Percentiles rank a stretch among this genome's conserved stretches.
Conservation (phyloP, 2,797 vertebrate species). For the Iguana delicatissima region DNA sequence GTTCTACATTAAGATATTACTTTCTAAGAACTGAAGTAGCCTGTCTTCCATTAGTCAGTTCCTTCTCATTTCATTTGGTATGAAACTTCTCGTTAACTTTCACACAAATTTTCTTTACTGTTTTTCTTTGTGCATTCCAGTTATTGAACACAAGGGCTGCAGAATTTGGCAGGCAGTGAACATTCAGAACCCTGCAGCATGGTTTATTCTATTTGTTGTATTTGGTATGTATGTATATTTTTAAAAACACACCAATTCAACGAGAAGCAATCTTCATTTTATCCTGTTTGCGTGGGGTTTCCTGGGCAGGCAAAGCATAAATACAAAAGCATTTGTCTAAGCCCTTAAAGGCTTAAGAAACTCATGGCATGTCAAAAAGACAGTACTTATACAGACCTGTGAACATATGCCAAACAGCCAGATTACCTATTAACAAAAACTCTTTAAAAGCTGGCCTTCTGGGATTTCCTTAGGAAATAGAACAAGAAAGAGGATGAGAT, state of each 20-base stretch:
- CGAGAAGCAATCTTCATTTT: background rate
- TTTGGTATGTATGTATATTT: background rate
- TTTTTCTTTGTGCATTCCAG: background rate
- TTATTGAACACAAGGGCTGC: background rate
- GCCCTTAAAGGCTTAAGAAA: conserved; percentile 39
- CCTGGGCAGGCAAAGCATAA: conserved; percentile 2
- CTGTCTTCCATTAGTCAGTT: background rate
- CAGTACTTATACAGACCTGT: background rate
- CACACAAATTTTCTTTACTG: background rate
- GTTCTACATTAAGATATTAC: background rate
- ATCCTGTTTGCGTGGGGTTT: background rate
- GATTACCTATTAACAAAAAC: conserved; percentile 48
- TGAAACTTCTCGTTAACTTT: too few relatives aligned
- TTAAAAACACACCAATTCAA: background rate
- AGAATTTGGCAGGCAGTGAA: background rate
- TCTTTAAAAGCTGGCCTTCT: conserved; percentile 5
- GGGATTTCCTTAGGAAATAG: conserved; percentile 39
- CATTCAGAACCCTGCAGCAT: background rate
- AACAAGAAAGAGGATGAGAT: background rate
- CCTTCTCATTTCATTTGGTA: background rate
- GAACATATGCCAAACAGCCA: conserved; percentile 38
- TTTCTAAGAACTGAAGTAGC: background rate
- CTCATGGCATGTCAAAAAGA: background rate
- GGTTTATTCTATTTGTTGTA: background rate
- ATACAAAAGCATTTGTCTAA: conserved; percentile 32